phyloP scores from a whole-genome alignment of 2,113 vertebrate species.

The Pan paniscus region DNA sequence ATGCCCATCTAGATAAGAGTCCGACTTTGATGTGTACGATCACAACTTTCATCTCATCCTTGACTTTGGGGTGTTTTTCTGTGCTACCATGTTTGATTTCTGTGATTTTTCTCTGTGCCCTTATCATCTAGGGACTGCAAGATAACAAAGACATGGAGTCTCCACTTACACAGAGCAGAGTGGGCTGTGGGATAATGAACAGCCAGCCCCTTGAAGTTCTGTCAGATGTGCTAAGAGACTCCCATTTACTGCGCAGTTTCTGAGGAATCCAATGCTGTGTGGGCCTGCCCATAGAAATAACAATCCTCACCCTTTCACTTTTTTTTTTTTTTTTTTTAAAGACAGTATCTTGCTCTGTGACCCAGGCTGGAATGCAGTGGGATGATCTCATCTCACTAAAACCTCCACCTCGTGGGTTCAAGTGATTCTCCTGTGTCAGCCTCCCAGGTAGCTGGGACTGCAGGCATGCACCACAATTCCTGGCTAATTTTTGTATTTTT shows the following conservation, averaged over 20 bases:
- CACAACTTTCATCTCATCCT: background rate
- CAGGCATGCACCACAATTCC: no score
- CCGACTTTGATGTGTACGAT: background rate
- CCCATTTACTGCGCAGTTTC: background rate
- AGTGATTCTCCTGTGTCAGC: no score
- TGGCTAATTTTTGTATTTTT: no score
- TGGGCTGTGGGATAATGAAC: background rate
- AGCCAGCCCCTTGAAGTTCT: background rate
- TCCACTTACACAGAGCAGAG: background rate
- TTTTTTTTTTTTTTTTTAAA: no score
- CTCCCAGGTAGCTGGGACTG: no score
- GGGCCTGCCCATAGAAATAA: background rate
- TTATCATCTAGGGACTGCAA: background rate
- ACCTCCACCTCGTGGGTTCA: no score
- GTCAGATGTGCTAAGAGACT: slow-evolving; percentile 38
- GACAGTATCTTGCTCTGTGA: no score
- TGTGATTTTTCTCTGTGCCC: background rate
- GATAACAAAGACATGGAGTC: background rate
- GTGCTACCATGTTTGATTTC: background rate
- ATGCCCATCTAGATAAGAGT: background rate
- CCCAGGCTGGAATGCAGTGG: no score
- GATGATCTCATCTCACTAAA: no score
- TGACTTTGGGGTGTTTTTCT: background rate
- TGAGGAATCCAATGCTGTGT: background rate
- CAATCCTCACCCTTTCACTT: no score